Evolutionary conservation across 2,888 invertebrate genomes (phyloP), one percentile per base, ranked within the genome.

Genomic region (Cerceris rybyensis): DNA sequence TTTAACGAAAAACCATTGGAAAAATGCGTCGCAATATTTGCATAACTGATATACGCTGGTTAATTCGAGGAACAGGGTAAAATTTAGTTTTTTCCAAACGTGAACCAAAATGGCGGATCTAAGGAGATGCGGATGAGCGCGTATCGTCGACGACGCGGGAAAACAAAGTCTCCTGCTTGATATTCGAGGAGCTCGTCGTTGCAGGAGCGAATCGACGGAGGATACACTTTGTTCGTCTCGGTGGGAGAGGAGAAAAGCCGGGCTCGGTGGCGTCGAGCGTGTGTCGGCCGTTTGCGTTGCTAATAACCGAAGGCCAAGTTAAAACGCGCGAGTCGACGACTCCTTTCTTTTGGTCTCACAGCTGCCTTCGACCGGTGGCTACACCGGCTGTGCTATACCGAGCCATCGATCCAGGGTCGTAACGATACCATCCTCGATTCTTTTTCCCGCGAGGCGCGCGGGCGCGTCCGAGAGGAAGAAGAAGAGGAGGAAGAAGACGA

Each of bases 271-370:
- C 70, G 41, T 28, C 69, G 71, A 75, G 72, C 76, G 81, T 57
- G 70, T 17, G 74, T 60, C 54, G 65, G 66, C 78, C 57, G 74
- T 74, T 81, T 67, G 82, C 76, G 79, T 83, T 82, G 83, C 85
- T 88, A 88, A 88, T 88, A 87, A 88, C 82, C 88, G 88, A 88
- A 88, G 88, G 88, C 88, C 88, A 87, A 86, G 84, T 85, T 79
- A 82, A 87, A 86, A 84, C 82, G 28, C 81, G 82, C 87, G 80
- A 88, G 88, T 88, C 88, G 88, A 88, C 86, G 88, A 88, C 88
- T 86, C 86, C 84, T 86, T 80, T 81, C 77, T 71, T 80, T 75
- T 61, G 65, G 63, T 64, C 65, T 73, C 66, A 59, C 75, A 75
- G 80, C 75, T 77, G 80, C 77, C 77, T 73, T 78, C 76, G 60